Base-by-base conservation (phyloP, 30 jellyfish, hydroid and myxozoan genomes). In the Cassiopea xamachana region DNA sequence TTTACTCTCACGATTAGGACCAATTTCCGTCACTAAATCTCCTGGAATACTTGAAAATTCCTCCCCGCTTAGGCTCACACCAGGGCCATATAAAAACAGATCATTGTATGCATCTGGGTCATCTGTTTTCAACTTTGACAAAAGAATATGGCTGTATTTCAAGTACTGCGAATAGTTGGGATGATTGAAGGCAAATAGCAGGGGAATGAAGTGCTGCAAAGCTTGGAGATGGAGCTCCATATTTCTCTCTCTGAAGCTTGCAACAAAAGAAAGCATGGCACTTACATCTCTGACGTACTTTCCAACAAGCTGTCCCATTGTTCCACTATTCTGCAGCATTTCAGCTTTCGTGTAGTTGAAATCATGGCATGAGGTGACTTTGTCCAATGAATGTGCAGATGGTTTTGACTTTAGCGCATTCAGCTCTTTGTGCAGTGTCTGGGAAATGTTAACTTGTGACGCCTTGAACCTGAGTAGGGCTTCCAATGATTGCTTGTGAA, bases 101-200 rank as follows among this genome's bases (percentile, higher is more conserved):
- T 74, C 92, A 68, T 51, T 86, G 74, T 84, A 84, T 60, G 92
- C 87, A 70, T 84, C 92, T 51, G 90, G 82, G 77, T 82, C 90
- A 51, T 82, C 90, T 84, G 82, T 72, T 58, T 84, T 84, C 92
- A 84, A 60, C 51, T 84, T 84, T 60, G 92, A 46, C 86, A 84
- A 70, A 49, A 84, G 85, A 84, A 84, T 84, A 59, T 84, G 92
- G 62, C 92, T 71, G 92, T 84, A 77, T 13, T 82, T 88, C 92
- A 88, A 73, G 89, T 78, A 88, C 76, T 85, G 90, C 75, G 91
- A 77, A 67, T 88, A 88, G 78, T 79, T 88, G 83, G 75, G 95
- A 75, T 79, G 91, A 73, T 79, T 79, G 82, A 77, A 88, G 74
- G 95, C 95, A 79, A 88, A 88, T 17, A 61, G 83, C 85, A 77